A percentile compares a stretch with the other conserved stretches of the same genome.
Conservation (phyloP, 1,140 invertebrate genomes). For the Drosophila kikkawai region DNA sequence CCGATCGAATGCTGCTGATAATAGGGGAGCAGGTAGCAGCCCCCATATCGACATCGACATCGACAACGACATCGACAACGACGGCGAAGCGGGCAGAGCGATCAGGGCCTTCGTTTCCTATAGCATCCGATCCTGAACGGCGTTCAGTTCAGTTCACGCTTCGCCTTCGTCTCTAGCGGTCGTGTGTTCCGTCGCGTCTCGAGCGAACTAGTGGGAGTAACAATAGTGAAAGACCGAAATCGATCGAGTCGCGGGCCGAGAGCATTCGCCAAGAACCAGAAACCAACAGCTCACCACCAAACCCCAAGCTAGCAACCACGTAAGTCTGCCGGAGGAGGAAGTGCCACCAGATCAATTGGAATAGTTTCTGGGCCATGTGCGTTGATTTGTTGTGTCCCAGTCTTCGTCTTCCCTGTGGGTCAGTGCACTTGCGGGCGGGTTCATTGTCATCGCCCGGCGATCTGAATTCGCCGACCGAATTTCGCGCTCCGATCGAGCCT, state of each 20-base stretch:
- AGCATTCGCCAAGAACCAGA: slow-evolving; percentile 16
- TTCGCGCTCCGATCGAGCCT: slow-evolving; percentile 40
- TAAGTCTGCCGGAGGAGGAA: slow-evolving; percentile 44
- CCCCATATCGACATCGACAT: slow-evolving; percentile 14
- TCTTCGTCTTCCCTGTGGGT: slow-evolving; percentile 51
- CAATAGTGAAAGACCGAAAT: slow-evolving; percentile 5
- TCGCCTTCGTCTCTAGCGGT: slow-evolving; percentile 73
- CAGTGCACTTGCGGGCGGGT: slow-evolving; percentile 69
- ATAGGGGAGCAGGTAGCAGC: slow-evolving; percentile 43
- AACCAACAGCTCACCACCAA: not conserved
- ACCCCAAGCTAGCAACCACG: slow-evolving; percentile 38
- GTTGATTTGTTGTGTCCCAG: slow-evolving; percentile 10
- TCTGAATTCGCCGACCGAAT: slow-evolving; percentile 42
- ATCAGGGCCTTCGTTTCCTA: slow-evolving; percentile 39
- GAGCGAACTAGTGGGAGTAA: slow-evolving; percentile 19
- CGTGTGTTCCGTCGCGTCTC: slow-evolving; percentile 55
- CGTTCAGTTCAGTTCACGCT: slow-evolving; percentile 74
- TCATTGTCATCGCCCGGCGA: slow-evolving; percentile 62
- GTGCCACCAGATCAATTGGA: slow-evolving; percentile 2
- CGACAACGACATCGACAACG: slow-evolving; percentile 8
- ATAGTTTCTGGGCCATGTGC: slow-evolving; percentile 42
- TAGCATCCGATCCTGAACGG: slow-evolving; percentile 72
- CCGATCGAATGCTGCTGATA: slow-evolving; percentile 55
- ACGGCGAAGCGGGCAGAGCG: slow-evolving; percentile 24
- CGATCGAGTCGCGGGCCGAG: slow-evolving; percentile 11